Evolutionary conservation across 2,888 invertebrate genomes (phyloP).

Genomic region (Crossocerus cetratus): DNA sequence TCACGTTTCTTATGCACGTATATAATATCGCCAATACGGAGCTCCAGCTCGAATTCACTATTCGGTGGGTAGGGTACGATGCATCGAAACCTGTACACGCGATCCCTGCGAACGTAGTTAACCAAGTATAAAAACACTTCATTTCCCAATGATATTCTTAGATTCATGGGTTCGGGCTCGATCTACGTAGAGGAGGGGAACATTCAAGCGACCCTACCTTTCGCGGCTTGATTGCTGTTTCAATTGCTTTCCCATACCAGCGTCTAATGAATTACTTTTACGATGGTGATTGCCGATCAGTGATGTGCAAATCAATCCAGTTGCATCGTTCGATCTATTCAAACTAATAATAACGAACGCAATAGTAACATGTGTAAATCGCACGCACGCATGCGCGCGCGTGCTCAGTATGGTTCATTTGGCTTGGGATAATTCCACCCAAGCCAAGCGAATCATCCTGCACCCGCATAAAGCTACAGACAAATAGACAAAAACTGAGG

Average conservation of each 20-base stretch:
- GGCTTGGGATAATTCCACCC: no score
- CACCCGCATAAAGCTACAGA: no score
- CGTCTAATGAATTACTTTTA: constrained; percentile 91
- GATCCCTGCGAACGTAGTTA: constrained; percentile 61
- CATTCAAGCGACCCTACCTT: constrained; percentile 70
- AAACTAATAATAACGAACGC: not conserved
- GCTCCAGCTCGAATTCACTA: constrained; percentile 93
- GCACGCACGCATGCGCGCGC: no score
- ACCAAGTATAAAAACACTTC: not conserved
- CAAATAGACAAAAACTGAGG: no score
- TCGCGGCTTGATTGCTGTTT: constrained; percentile 78
- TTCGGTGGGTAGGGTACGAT: constrained; percentile 97
- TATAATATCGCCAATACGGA: constrained; percentile 93
- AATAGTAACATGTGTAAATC: no score
- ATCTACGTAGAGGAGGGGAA: not conserved
- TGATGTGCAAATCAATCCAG: constrained; percentile 62
- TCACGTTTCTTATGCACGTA: constrained; percentile 94
- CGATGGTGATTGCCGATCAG: constrained; percentile 81
- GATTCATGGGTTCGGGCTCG: not conserved
- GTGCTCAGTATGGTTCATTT: no score
- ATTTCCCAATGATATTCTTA: no score
- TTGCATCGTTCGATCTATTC: constrained; percentile 69
- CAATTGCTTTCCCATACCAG: constrained; percentile 79
- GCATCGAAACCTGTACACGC: constrained; percentile 87
- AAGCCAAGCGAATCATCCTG: no score